These are phyloP conservation scores for Tuta absoluta DNA, from an alignment of 2,888 invertebrate genomes.

Conservation along the genomic window DNA sequence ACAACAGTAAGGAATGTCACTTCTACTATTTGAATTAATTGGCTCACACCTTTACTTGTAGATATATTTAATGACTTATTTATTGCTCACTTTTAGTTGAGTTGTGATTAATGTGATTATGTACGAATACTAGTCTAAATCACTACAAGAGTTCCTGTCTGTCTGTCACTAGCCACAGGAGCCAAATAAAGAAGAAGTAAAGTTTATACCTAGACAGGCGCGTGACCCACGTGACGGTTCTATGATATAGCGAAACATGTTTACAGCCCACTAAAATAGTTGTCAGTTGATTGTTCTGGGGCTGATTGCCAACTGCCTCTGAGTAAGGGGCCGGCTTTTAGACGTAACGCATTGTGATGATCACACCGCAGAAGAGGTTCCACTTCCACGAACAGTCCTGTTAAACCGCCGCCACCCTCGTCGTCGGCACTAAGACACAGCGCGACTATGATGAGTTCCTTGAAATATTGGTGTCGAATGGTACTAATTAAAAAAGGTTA, in stretches of 20 bases:
- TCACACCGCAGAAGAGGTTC: not conserved
- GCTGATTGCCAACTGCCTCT: slow-evolving; percentile 56
- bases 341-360: slow-evolving; percentile 35
- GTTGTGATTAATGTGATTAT: too few species aligned
- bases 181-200: not conserved
- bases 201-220: not conserved
- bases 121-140: too few species aligned
- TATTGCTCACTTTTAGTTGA: too few species aligned
- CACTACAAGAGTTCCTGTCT: too few species aligned
- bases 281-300: slow-evolving; percentile 50
- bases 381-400: slow-evolving; percentile 4
- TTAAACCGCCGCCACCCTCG: not conserved
- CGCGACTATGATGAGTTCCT: too few species aligned
- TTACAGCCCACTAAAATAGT: slow-evolving; percentile 56
- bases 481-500: too few species aligned
- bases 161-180: too few species aligned
- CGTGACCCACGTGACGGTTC: slow-evolving; percentile 23
- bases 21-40: too few species aligned
- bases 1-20: too few species aligned
- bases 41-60: too few species aligned
- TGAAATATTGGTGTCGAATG: too few species aligned
- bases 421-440: not conserved
- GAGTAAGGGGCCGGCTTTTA: slow-evolving; percentile 32
- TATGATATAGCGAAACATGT: slow-evolving; percentile 37
- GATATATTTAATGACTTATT: too few species aligned